Evolutionary conservation across 2,888 invertebrate genomes (phyloP).

Genomic region (Mycalesis mineus): DNA sequence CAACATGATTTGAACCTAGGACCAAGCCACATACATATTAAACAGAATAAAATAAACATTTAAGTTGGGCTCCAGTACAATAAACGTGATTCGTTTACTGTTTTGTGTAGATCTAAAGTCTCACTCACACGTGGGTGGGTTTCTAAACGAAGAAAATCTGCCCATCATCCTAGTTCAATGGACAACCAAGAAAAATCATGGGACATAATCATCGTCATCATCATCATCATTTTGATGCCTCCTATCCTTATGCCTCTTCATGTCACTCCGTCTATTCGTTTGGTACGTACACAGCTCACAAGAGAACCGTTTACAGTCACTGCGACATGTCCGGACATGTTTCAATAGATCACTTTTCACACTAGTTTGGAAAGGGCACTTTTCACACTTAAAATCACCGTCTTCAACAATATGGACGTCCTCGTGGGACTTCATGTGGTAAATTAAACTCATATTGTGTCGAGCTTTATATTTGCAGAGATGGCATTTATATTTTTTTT

Average conservation of each 20-base stretch:
- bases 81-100: no score
- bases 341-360: conserved; percentile 24
- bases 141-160: no score
- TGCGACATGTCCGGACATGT: conserved; percentile 21
- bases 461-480: conserved; percentile 46
- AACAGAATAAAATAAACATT: no score
- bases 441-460: conserved; percentile 56
- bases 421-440: conserved; percentile 52
- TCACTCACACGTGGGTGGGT: no score
- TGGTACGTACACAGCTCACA: conserved; percentile 43
- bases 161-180: no score
- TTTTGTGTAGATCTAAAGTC: no score
- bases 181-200: not conserved
- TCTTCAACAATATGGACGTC: not conserved
- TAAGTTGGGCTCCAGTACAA: no score
- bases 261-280: conserved; percentile 39
- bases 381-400: conserved; percentile 29
- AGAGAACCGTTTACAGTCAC: conserved; percentile 18
- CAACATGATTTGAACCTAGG: no score
- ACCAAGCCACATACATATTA: no score
- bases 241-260: conserved; percentile 40
- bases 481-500: conserved; percentile 39
- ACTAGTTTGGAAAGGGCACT: conserved; percentile 30
- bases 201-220: conserved; percentile 14
- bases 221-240: conserved; percentile 30